Percentiles rank a stretch among this genome's conserved stretches.
phyloP scores from a whole-genome alignment of 2,797 vertebrate species.

The Myoxocephalus aenaeus region DNA sequence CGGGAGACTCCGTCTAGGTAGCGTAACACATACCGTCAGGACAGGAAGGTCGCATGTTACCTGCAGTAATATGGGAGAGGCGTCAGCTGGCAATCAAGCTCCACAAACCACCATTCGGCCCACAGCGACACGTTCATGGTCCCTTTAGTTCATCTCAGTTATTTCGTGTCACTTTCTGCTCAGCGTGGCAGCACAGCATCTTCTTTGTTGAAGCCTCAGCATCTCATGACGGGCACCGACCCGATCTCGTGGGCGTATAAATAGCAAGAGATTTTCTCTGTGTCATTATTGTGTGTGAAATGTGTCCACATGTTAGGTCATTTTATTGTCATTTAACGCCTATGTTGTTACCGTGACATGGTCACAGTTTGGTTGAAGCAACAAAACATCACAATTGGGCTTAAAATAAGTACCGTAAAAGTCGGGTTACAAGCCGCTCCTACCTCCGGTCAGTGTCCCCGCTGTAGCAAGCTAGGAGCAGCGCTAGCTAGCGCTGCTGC shows the following conservation, averaged over 20 bases:
- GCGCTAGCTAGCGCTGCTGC: no score
- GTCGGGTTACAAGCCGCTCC: no score
- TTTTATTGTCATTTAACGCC: no score
- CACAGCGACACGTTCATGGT: constrained; percentile 37
- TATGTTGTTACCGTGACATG: no score
- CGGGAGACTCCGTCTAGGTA: constrained; percentile 22
- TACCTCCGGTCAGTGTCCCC: no score
- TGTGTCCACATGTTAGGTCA: no score
- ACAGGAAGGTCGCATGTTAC: constrained; percentile 58
- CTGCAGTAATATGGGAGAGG: constrained; percentile 42
- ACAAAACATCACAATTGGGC: no score
- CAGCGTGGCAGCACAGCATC: background rate
- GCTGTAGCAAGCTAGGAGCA: no score
- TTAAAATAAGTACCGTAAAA: no score
- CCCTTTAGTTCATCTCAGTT: constrained; percentile 27
- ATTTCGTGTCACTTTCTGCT: constrained; percentile 28
- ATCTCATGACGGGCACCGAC: background rate
- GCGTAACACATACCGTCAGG: constrained; percentile 26
- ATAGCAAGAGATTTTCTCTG: no score
- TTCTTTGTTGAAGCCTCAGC: constrained; percentile 14
- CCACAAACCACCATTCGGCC: constrained; percentile 40
- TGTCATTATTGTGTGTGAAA: no score
- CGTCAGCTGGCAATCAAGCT: constrained; percentile 38
- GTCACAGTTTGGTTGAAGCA: background rate
- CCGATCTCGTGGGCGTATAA: background rate